These are phyloP conservation scores for Oryzias melastigma DNA, from an alignment of 2,113 vertebrate species.

Conservation along the genomic window DNA sequence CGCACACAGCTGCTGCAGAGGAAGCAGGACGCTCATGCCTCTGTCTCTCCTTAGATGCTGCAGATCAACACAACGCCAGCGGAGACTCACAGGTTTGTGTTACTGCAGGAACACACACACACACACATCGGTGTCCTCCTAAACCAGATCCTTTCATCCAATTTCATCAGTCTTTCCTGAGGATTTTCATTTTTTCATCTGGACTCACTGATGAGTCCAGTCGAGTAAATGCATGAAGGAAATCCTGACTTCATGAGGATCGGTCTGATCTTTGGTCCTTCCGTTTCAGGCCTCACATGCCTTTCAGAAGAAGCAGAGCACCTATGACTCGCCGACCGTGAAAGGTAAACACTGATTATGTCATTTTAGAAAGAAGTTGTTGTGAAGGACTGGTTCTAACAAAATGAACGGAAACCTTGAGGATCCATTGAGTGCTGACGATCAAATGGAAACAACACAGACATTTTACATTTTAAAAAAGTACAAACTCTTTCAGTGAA, in stretches of 20 bases:
- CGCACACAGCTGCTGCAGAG: background rate
- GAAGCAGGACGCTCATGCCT: conserved; percentile 2
- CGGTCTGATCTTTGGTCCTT: background rate
- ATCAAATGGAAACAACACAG: too few relatives aligned
- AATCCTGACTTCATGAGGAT: too few relatives aligned
- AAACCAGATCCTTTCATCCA: background rate
- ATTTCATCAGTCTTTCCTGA: too few relatives aligned
- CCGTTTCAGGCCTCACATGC: conserved; percentile 68
- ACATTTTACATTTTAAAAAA: too few relatives aligned
- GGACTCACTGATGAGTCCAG: too few relatives aligned
- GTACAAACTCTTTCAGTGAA: too few relatives aligned
- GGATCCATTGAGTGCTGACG: too few relatives aligned
- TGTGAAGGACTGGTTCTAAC: too few relatives aligned
- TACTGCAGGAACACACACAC: background rate
- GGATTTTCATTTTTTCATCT: too few relatives aligned
- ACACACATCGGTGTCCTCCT: background rate
- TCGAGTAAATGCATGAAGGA: too few relatives aligned
- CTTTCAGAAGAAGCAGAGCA: conserved; percentile 89
- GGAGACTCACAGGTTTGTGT: conserved; percentile 61
- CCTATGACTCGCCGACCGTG: conserved; percentile 82
- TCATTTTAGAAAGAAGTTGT: background rate
- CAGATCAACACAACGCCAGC: conserved; percentile 36
- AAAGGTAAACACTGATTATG: conserved; percentile 82
- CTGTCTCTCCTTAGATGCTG: conserved; percentile 51
- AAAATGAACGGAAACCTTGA: too few relatives aligned